Evolutionary conservation across 2,888 invertebrate genomes (phyloP), one percentile per base, ranked within the genome.

Genomic region (Ochlodes sylvanus): DNA sequence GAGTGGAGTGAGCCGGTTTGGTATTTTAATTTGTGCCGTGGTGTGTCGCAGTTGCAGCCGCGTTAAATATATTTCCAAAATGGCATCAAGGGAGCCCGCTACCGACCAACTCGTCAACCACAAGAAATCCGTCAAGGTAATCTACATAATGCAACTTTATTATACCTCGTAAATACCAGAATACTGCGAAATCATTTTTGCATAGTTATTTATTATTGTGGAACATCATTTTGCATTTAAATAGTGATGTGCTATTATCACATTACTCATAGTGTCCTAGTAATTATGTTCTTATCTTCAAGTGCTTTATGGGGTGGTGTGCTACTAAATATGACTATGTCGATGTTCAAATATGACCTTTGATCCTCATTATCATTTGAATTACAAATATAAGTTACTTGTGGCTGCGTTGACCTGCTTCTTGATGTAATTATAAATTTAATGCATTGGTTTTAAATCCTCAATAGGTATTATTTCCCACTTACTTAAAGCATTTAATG

Each of bases 31-130:
- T 72, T 74, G 74, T 81, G 83, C 78, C 78, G 84, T 86, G 85
- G 86, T 75, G 88, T 82, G 81, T 86, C 84, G 85, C 81, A 80
- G 81, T 76, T 42, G 57, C 56, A 52, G 69, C 66, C n/a, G 52
- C 34, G 41, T 60, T 15, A 50, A n/a, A 61, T 34, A 69, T n/a
- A 52, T 32, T 44, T 63, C 38, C 63, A 76, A 75, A 69, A 94
- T 93, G 93, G 82, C 94, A 74, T 88, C 89, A 71, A 94, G 96
- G 73, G 95, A 95, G 75, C 93, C 95, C 60, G 94, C 96, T 27
- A 77, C 94, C 47, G 95, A 96, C 75, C 96, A 96, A 84, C 91
- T 96, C 64, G 90, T 93, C 73, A 90, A 94, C 72, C 95, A 90
- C 85, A 95, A 94, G 83, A 95, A 94, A 77, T 80, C 82, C 57